Percentiles rank a stretch among this genome's conserved stretches.
Conservation (phyloP, 1,140 invertebrate genomes). For the Grapholita molesta region DNA sequence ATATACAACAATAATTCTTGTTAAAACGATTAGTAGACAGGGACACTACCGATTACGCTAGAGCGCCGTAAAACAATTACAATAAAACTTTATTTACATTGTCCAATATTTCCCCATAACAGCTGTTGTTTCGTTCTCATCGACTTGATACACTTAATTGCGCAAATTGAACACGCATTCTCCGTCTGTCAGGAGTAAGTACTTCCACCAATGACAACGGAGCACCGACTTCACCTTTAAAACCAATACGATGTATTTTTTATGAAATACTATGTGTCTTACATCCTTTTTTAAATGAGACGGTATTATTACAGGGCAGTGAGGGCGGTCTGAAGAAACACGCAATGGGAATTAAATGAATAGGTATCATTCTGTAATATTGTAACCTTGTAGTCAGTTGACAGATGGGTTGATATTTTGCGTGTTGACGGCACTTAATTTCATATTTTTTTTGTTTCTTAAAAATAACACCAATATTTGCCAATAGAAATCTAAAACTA, state of each 20-base stretch:
- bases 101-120: background rate
- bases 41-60: no score
- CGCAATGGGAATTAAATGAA: background rate
- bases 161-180: constrained; percentile 4
- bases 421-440: background rate
- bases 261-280: background rate
- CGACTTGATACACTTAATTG: background rate
- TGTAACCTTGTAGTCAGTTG: background rate
- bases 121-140: constrained; percentile 4
- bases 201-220: background rate
- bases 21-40: no score
- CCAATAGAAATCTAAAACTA: no score
- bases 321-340: background rate
- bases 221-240: background rate
- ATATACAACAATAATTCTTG: no score
- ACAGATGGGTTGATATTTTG: background rate
- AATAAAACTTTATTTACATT: no score
- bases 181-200: background rate
- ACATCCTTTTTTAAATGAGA: background rate
- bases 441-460: no score
- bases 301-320: background rate
- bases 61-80: no score
- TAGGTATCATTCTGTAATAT: background rate
- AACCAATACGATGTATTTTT: background rate
- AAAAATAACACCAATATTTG: no score